Evolutionary conservation across 2,888 invertebrate genomes (phyloP).

Genomic region (Amorpha juglandis): DNA sequence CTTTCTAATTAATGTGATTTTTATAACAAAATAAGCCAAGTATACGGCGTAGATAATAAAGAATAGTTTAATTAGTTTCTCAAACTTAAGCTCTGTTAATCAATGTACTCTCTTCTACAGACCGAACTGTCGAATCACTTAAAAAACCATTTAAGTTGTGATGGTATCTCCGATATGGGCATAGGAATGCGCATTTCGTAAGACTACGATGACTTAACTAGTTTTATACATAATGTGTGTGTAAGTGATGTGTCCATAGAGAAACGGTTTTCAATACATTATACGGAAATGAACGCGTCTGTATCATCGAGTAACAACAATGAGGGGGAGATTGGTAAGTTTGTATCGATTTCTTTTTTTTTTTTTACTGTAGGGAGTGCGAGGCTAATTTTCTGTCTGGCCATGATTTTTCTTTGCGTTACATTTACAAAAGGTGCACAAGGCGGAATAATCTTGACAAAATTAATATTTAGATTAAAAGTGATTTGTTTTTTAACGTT

Average conservation of each 20-base stretch:
- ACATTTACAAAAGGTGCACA: no score
- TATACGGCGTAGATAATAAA: neutral
- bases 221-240: slow-evolving; percentile 18
- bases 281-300: slow-evolving; percentile 29
- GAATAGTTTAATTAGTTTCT: neutral
- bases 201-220: slow-evolving; percentile 22
- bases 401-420: neutral
- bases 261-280: slow-evolving; percentile 19
- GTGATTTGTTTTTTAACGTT: no score
- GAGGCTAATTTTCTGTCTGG: neutral
- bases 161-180: slow-evolving; percentile 17
- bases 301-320: slow-evolving; percentile 40
- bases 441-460: no score
- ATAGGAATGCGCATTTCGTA: slow-evolving; percentile 22
- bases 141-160: slow-evolving; percentile 20
- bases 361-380: neutral
- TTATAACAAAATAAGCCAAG: neutral
- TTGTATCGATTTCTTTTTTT: slow-evolving; percentile 18
- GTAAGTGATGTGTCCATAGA: slow-evolving; percentile 23
- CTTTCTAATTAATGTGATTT: neutral
- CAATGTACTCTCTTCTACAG: slow-evolving; percentile 7
- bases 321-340: slow-evolving; percentile 37
- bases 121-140: slow-evolving; percentile 11
- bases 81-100: neutral
- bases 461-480: no score